Conservation (phyloP, 2,888 invertebrate genomes). For the Crocallis elinguaria region DNA sequence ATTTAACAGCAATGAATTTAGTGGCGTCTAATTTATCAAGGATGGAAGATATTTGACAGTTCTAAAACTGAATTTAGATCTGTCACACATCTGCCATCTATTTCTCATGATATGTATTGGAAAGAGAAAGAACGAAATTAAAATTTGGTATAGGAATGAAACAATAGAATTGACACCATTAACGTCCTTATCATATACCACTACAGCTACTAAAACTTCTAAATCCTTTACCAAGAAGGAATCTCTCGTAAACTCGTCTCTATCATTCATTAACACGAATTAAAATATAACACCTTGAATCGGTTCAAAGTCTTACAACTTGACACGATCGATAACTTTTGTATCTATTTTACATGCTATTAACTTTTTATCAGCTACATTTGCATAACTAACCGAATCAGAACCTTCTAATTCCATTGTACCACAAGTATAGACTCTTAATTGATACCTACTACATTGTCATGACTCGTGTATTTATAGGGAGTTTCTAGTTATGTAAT, state of each 20-base stretch:
- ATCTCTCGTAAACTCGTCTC: no score
- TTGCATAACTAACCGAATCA: slow-evolving; percentile 19
- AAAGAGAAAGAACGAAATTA: no score
- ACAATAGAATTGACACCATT: no score
- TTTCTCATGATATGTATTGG: no score
- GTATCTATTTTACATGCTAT: slow-evolving; percentile 17
- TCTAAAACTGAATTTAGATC: no score
- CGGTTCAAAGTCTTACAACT: slow-evolving; percentile 12
- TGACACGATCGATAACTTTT: slow-evolving; percentile 16
- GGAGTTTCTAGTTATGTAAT: slow-evolving; percentile 17
- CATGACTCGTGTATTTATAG: slow-evolving; percentile 19
- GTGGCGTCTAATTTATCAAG: no score
- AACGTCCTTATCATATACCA: slow-evolving; percentile 13
- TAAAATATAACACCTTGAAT: slow-evolving; percentile 3
- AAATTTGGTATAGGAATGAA: no score
- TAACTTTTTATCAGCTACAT: slow-evolving; percentile 23
- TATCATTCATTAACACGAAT: background rate
- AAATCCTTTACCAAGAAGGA: no score
- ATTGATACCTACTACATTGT: slow-evolving; percentile 22
- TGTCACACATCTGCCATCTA: no score
- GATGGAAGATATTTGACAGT: no score
- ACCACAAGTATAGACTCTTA: slow-evolving; percentile 15
- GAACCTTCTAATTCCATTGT: slow-evolving; percentile 13
- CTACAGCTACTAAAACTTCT: background rate
- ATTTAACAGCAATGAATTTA: no score